Evolutionary conservation across 2,797 vertebrate genomes (phyloP).

Genomic region (Siniperca obscura): DNA sequence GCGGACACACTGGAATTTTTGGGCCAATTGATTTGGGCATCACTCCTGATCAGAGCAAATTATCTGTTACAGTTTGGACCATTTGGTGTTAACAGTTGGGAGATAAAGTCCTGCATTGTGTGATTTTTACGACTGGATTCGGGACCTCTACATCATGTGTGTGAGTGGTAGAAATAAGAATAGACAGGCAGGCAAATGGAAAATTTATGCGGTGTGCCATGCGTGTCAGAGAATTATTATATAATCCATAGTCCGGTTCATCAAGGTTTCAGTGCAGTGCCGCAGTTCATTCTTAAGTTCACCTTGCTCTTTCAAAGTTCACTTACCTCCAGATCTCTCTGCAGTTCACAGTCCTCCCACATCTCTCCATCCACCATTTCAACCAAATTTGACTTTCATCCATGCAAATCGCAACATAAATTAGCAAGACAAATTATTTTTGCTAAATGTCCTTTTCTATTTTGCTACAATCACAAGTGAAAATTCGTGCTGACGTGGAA

Average conservation of each 20-base stretch:
- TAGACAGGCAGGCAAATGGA: slow-evolving; percentile 6
- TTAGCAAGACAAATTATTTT: slow-evolving; percentile 3
- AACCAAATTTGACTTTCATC: slow-evolving; percentile 1
- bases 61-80: not conserved
- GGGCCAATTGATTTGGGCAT: slow-evolving; percentile 26
- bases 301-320: not conserved
- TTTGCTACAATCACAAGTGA: not conserved
- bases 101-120: slow-evolving; percentile 36
- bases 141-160: not conserved
- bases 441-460: slow-evolving; percentile 7
- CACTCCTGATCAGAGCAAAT: slow-evolving; percentile 5
- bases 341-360: slow-evolving; percentile 9
- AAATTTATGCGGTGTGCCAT: not conserved
- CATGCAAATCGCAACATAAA: not conserved
- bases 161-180: slow-evolving; percentile 4
- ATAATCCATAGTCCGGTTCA: slow-evolving; percentile 1
- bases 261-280: slow-evolving; percentile 9
- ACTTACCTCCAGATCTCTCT: slow-evolving; percentile 13
- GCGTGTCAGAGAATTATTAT: slow-evolving; percentile 6
- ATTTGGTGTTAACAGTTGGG: slow-evolving; percentile 28
- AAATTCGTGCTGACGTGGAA: not conserved
- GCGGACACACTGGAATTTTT: not conserved
- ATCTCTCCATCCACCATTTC: slow-evolving; percentile 18
- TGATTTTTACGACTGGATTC: not conserved
- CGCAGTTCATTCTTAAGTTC: slow-evolving; percentile 21